A percentile compares a stretch with the other conserved stretches of the same genome.
Conservation (phyloP, 2,113 vertebrate genomes). For the Oenanthe oenanthe region DNA sequence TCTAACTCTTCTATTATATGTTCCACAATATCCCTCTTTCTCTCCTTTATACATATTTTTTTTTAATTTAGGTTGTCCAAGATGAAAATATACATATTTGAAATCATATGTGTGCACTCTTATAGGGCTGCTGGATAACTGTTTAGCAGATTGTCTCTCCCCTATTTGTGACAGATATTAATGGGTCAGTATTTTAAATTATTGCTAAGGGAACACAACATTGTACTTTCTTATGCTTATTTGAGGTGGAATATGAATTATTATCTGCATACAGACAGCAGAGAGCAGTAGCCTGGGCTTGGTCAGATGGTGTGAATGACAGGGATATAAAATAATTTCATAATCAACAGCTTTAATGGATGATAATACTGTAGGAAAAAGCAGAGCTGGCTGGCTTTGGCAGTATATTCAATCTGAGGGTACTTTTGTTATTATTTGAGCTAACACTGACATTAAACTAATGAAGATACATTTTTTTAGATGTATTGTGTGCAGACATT, state of each 20-base stretch:
- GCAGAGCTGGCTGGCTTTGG: background rate
- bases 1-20: background rate
- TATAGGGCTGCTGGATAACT: background rate
- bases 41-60: background rate
- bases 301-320: background rate
- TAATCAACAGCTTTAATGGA: background rate
- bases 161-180: background rate
- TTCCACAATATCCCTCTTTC: background rate
- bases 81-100: background rate
- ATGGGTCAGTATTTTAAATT: background rate
- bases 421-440: background rate
- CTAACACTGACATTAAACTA: background rate
- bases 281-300: background rate
- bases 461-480: background rate
- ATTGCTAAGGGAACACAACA: background rate
- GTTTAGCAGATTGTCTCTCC: background rate
- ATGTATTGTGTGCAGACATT: background rate
- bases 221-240: background rate
- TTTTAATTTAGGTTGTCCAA: background rate
- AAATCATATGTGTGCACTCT: background rate
- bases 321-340: background rate
- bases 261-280: background rate
- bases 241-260: background rate
- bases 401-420: background rate
- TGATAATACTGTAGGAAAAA: background rate